Percentiles rank a stretch among this genome's conserved stretches.
These are phyloP conservation scores for Chrysochloris asiatica DNA, from an alignment of 2,113 vertebrate species.

Conservation along the genomic window DNA sequence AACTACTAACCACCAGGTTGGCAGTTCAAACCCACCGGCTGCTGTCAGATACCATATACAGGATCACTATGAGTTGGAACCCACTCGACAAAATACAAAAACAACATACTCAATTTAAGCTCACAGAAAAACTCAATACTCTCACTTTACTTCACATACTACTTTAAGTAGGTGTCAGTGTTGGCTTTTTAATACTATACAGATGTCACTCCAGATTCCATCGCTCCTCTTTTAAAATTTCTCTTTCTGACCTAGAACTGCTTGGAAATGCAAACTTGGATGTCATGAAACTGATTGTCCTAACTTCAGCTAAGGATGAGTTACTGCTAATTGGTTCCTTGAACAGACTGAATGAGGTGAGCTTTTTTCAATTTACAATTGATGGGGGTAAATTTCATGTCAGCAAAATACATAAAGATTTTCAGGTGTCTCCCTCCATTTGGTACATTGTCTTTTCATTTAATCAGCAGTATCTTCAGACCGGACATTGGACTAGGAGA, in stretches of 20 bases:
- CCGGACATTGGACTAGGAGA: neutral
- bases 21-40: neutral
- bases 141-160: neutral
- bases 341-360: slow-evolving; percentile 27
- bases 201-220: slow-evolving; percentile 12
- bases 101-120: neutral
- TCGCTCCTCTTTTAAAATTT: neutral
- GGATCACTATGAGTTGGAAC: too few species aligned
- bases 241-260: neutral
- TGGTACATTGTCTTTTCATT: neutral
- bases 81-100: too few species aligned
- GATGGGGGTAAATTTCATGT: slow-evolving; percentile 20
- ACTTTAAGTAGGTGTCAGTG: neutral
- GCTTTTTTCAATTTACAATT: slow-evolving; percentile 34
- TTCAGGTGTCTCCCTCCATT: neutral
- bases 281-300: slow-evolving; percentile 33
- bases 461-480: neutral
- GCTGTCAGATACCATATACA: too few species aligned
- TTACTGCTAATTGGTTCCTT: slow-evolving; percentile 58
- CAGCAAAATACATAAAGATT: slow-evolving; percentile 44
- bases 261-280: neutral
- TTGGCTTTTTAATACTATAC: neutral
- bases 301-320: slow-evolving; percentile 40
- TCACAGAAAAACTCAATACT: neutral
- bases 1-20: too few species aligned